A percentile compares a stretch with the other conserved stretches of the same genome.
Evolutionary conservation across 2,888 invertebrate genomes (phyloP).

Genomic region (Orchesella flavescens): DNA sequence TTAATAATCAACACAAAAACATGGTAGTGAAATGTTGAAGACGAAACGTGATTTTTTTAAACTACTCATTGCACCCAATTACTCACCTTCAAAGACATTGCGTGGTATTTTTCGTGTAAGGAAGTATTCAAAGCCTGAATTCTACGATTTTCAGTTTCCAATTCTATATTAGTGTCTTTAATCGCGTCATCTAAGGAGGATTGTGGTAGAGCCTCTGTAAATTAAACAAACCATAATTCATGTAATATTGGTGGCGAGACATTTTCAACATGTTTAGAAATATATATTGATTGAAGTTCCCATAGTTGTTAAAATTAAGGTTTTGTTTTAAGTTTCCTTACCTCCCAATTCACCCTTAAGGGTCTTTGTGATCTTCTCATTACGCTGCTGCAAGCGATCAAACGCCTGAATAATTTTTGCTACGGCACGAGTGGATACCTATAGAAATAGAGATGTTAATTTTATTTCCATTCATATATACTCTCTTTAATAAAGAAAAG

Average conservation of each 20-base stretch:
- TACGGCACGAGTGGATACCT: constrained; percentile 94
- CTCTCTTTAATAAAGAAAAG: too few species aligned
- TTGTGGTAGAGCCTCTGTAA: constrained; percentile 79
- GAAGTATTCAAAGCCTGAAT: constrained; percentile 93
- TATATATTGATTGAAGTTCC: too few species aligned
- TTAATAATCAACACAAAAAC: not conserved
- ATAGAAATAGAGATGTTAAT: constrained; percentile 60
- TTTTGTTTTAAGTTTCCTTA: constrained; percentile 71
- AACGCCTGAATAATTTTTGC: constrained; percentile 97
- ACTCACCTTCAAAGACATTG: constrained; percentile 80
- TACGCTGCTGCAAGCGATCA: constrained; percentile 94
- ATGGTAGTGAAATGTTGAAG: not conserved
- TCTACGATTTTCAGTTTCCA: constrained; percentile 91
- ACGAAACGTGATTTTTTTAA: too few species aligned
- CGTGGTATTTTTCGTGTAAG: constrained; percentile 93
- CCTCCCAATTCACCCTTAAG: constrained; percentile 87
- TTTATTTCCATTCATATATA: too few species aligned
- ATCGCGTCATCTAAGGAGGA: constrained; percentile 85
- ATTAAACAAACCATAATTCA: constrained; percentile 7
- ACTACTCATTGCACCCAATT: not conserved
- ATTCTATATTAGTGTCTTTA: constrained; percentile 87
- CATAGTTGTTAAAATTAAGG: constrained; percentile 26
- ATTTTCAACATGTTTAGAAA: too few species aligned
- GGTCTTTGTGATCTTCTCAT: constrained; percentile 92
- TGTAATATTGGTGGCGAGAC: too few species aligned